Base-by-base conservation (phyloP, 2,888 invertebrate genomes). In the Thymelicus lineola region DNA sequence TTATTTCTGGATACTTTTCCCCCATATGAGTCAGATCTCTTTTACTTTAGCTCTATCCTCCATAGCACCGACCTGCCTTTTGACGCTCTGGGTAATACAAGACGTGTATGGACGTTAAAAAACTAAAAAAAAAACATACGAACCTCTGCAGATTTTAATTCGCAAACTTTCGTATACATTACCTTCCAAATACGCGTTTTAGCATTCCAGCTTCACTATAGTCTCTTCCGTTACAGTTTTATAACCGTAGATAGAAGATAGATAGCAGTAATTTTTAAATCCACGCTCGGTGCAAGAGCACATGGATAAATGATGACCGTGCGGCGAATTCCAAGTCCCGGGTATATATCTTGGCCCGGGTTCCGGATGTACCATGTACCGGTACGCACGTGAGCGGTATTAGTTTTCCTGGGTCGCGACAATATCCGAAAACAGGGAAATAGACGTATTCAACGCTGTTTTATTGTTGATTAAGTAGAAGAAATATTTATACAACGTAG, bases 261-360 rank as follows among this genome's bases (percentile, higher is more conserved):
- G 50, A 67, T 60, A 67, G 28, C 15, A 46, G 60, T 60, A 60
- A 67, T 67, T 67, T 67, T 67, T 61, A 67, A 67, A 61, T 61
- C 67, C 53, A 46, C 58, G 60, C 66, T 67, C 61, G 35, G 50
- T 67, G 53, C 67, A 61, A 36, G 53, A 48, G 60, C 38, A 53
- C 38, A 38, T 53, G 67, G 67, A 61, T 55, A 67, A 67, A 67
- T 67, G 67, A 45, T 50, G 66, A 28, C 48, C 67, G 61, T 67
- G 61, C 67, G 60, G 67, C 35, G 67, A 60, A 61, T 67, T 53
- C 45, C 35, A 61, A 55, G 53, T 42, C 28, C 57, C 60, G 28
- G 50, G 42, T 60, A 60, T 53, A 66, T 38, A 48, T 66, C 50
- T 60, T 17, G 35, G 38, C 60, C 20, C 17, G 59, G 66, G 60